Evolutionary conservation across 2,797 vertebrate species (phyloP), one percentile per base, ranked within the genome.

Genomic region (Ataeniobius toweri): DNA sequence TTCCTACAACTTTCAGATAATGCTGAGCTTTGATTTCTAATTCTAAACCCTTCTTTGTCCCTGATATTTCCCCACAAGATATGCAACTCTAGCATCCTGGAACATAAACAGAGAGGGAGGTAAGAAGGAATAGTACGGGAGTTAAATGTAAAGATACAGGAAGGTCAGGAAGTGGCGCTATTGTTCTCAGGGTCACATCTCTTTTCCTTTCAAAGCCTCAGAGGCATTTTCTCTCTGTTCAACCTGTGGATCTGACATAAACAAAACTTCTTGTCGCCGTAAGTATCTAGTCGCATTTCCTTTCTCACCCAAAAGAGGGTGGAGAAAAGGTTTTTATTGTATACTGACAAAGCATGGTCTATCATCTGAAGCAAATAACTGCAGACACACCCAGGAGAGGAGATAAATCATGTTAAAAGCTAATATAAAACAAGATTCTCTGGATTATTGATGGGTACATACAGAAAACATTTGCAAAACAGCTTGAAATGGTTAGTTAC

Each of bases 101-200:
- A 84, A 88, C 83, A 85, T 50, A 71, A 24, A 63, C 65, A 83
- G 76, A 48, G 77, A 80, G 58, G 75, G 86, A 80, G 41, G 72
- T 39, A 73, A 77, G 70, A 61, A 85, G 83, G 80, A 84, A 82
- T 75, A 82, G 79, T 56, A 28, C 71, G 71, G 71, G 76, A 83
- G 80, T 68, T 77, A 86, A 71, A 91, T 81, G 85, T 76, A 73
- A 81, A 87, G 88, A 93, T 74, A 83, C 80, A 74, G 46, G 69
- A 72, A 48, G 86, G 73, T 31, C 91, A 94, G 95, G 95, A 96
- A 94, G 93, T 90, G 82, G 83, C 81, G 81, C 93, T 91, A 95
- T 95, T 96, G 95, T 96, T 94, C 93, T 94, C 91, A 93, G 85
- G 88, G 88, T 92, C 89, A 87, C 88, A 82, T 89, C 70, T 86